phyloP scores from a whole-genome alignment of 2,888 invertebrate genomes.

The Watsonalla binaria region DNA sequence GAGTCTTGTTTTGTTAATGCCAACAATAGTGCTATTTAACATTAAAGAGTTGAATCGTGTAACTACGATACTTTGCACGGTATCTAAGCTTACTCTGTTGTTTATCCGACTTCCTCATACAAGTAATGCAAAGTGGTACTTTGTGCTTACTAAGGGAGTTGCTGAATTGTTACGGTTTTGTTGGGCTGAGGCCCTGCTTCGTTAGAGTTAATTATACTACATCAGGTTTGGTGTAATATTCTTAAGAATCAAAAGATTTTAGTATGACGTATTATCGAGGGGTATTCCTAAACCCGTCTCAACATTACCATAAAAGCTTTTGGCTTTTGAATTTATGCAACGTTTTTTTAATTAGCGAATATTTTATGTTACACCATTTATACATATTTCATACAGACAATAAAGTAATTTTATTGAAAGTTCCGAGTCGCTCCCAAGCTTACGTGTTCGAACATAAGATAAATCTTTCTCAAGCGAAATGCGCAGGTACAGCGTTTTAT shows the following conservation, averaged over 20 bases:
- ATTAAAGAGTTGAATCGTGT: conserved; percentile 18
- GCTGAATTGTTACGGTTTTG: neutral
- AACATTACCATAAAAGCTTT: too few species aligned
- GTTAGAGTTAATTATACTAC: too few species aligned
- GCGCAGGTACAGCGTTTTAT: conserved; percentile 41
- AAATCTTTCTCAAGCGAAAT: conserved; percentile 36
- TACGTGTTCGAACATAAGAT: conserved; percentile 14
- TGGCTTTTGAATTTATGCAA: too few species aligned
- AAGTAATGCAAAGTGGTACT: conserved; percentile 61
- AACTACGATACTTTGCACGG: conserved; percentile 41
- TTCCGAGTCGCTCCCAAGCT: conserved; percentile 10
- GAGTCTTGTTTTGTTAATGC: neutral
- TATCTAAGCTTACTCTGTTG: conserved; percentile 41
- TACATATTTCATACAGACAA: neutral
- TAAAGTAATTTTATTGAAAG: neutral
- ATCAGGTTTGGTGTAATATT: too few species aligned
- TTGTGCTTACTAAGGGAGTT: conserved; percentile 16
- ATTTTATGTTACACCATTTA: too few species aligned
- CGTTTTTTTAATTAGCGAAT: too few species aligned
- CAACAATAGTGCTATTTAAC: conserved; percentile 8
- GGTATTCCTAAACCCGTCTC: too few species aligned
- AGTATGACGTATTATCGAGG: too few species aligned
- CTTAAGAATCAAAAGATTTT: too few species aligned
- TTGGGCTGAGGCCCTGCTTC: too few species aligned
- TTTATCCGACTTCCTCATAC: conserved; percentile 64